A percentile compares a stretch with the other conserved stretches of the same genome.
These are phyloP conservation scores for Microcebus lehilahytsara DNA, from an alignment of 2,113 vertebrate species.

Conservation along the genomic window DNA sequence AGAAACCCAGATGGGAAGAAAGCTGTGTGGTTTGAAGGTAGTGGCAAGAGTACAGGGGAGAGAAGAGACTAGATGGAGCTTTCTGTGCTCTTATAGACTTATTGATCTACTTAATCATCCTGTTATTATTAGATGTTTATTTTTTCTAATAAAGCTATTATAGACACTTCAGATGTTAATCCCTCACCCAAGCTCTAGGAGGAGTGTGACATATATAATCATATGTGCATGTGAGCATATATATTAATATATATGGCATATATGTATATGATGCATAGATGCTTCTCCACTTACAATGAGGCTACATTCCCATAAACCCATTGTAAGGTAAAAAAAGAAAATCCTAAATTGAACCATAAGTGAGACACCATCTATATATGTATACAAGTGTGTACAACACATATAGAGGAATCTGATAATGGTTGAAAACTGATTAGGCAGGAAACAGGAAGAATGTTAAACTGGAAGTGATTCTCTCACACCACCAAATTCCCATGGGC, in stretches of 20 bases:
- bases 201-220: background rate
- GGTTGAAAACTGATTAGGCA: background rate
- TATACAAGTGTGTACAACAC: accelerated
- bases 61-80: background rate
- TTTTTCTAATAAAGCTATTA: background rate
- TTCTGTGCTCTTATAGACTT: background rate
- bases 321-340: background rate
- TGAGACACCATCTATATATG: background rate
- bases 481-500: background rate
- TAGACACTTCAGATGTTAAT: background rate
- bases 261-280: background rate
- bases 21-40: background rate
- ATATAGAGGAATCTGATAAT: background rate
- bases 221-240: background rate
- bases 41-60: background rate
- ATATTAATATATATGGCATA: too few species aligned
- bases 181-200: background rate
- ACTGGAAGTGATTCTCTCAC: background rate
- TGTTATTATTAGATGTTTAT: background rate
- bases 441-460: background rate
- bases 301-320: background rate
- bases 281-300: background rate
- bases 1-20: background rate
- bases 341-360: background rate
- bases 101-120: background rate